A percentile compares a stretch with the other conserved stretches of the same genome.
phyloP scores from a whole-genome alignment of 1,140 invertebrate species.

The Hirudo medicinalis region DNA sequence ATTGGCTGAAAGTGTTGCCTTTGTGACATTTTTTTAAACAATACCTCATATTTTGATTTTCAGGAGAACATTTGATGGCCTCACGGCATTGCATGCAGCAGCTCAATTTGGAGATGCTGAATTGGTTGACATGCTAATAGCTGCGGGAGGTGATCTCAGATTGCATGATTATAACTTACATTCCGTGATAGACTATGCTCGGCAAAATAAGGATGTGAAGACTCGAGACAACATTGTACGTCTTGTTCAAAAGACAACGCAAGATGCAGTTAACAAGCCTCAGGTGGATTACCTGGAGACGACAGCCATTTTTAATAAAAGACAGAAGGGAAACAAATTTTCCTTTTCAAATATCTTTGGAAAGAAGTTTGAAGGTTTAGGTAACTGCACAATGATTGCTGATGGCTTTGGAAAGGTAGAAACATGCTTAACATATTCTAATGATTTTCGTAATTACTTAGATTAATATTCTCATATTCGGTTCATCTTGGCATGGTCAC shows the following conservation, averaged over 20 bases:
- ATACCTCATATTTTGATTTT: slow-evolving; percentile 13
- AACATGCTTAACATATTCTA: not conserved
- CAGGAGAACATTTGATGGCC: slow-evolving; percentile 31
- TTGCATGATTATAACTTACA: slow-evolving; percentile 36
- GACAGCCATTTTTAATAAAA: not conserved
- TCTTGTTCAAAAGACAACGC: slow-evolving; percentile 28
- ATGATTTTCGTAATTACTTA: not conserved
- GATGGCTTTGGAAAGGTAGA: slow-evolving; percentile 8
- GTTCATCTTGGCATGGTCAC: no score
- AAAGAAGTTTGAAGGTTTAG: not conserved
- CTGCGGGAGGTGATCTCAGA: slow-evolving; percentile 41
- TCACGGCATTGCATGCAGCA: slow-evolving; percentile 41
- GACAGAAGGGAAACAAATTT: slow-evolving; percentile 10
- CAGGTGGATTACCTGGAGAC: slow-evolving; percentile 23
- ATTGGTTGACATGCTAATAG: slow-evolving; percentile 35
- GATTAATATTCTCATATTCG: no score
- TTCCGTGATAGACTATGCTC: slow-evolving; percentile 34
- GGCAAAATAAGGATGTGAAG: slow-evolving; percentile 28
- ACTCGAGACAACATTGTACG: slow-evolving; percentile 31
- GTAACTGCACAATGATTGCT: not conserved
- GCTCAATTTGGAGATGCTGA: slow-evolving; percentile 36
- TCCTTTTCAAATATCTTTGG: not conserved
- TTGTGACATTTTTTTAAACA: no score
- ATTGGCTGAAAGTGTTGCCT: no score
- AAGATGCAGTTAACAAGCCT: slow-evolving; percentile 31